Conservation (phyloP, 2,113 vertebrate species). For the Macaca nemestrina region DNA sequence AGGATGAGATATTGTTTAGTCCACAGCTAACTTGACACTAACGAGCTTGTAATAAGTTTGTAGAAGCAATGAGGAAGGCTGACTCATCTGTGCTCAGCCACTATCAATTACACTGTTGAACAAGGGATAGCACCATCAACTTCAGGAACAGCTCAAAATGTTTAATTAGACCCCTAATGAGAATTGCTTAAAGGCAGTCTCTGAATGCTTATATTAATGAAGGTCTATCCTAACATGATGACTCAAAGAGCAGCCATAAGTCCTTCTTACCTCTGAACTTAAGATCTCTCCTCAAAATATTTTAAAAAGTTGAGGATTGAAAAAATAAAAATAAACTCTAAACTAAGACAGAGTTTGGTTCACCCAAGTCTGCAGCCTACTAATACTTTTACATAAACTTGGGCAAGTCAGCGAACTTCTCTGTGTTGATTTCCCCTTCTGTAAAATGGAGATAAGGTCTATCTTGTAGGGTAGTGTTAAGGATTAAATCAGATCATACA, state of each 20-base stretch:
- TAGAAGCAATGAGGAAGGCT: neutral
- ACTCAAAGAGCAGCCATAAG: neutral
- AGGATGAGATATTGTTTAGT: neutral
- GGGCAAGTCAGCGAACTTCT: neutral
- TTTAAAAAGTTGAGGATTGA: neutral
- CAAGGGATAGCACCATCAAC: neutral
- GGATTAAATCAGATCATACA: neutral
- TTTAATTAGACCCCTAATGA: conserved; percentile 9
- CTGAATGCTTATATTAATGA: neutral
- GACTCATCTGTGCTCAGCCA: neutral
- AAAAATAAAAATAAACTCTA: neutral
- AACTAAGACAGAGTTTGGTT: neutral
- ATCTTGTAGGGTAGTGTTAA: neutral
- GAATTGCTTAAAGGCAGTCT: neutral
- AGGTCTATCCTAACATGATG: neutral
- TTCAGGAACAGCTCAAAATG: neutral
- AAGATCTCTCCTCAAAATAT: neutral
- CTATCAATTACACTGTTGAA: conserved; percentile 1
- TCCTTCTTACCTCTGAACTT: neutral
- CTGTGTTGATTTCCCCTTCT: neutral
- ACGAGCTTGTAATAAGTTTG: neutral
- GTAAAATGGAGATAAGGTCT: neutral
- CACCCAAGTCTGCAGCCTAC: neutral
- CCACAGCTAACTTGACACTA: neutral
- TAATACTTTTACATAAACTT: neutral